phyloP scores from a whole-genome alignment of 2,797 vertebrate species.

The Aphelocoma californica region DNA sequence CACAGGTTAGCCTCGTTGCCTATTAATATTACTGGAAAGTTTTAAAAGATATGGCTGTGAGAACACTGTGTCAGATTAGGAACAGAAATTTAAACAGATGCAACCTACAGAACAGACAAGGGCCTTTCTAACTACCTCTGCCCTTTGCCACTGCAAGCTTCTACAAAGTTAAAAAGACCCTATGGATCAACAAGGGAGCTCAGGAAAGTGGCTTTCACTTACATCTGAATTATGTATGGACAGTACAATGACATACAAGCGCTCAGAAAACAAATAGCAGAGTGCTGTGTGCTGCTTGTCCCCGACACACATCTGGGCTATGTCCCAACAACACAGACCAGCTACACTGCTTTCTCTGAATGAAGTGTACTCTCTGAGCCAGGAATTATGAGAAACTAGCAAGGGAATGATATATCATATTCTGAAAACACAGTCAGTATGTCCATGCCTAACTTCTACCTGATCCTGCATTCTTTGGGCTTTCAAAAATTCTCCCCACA shows the following conservation, averaged over 20 bases:
- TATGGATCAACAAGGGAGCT: background rate
- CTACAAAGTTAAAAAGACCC: background rate
- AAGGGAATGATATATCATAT: background rate
- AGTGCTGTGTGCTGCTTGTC: background rate
- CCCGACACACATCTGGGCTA: background rate
- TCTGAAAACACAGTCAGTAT: background rate
- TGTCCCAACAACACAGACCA: background rate
- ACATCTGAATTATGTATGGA: background rate
- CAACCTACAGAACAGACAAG: background rate
- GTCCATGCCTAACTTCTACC: background rate
- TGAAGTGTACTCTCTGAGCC: background rate
- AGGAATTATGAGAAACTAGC: background rate
- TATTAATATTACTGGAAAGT: background rate
- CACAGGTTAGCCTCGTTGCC: background rate
- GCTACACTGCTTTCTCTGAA: background rate
- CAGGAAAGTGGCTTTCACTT: conserved; percentile 2
- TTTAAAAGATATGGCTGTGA: background rate
- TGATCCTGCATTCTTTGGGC: background rate
- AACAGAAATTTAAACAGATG: conserved; percentile 22
- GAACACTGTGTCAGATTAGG: background rate
- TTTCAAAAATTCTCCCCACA: background rate
- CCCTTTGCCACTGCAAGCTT: background rate
- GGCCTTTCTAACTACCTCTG: background rate
- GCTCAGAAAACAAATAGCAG: conserved; percentile 12
- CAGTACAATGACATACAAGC: background rate